A percentile compares a stretch with the other conserved stretches of the same genome.
These are phyloP conservation scores for Linhomoeus sp. DNA, from an alignment of 2,888 invertebrate genomes.

Conservation along the genomic window DNA sequence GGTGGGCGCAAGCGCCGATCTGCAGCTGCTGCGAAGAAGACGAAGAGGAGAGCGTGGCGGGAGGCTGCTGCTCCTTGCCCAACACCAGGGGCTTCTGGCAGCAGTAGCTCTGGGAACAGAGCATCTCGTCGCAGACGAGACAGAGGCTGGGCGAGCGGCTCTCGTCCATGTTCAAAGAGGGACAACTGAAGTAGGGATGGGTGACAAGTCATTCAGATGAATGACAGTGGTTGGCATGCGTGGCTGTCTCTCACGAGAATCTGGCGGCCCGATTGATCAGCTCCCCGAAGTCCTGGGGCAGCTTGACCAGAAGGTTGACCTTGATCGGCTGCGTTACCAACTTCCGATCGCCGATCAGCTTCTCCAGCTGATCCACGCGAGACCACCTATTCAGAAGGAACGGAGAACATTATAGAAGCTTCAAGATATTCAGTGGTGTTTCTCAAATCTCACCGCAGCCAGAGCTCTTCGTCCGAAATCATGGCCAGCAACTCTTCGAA, in stretches of 20 bases:
- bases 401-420: too few species aligned
- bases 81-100: constrained; percentile 46
- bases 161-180: constrained; percentile 23
- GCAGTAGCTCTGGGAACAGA: constrained; percentile 94
- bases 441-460: too few species aligned
- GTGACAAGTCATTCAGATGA: background rate
- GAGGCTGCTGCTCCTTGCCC: background rate
- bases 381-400: too few species aligned
- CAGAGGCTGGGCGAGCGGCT: constrained; percentile 92
- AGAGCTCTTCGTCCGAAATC: constrained; percentile 24
- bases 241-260: constrained; percentile 35
- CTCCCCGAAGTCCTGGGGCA: constrained; percentile 86
- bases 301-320: constrained; percentile 42
- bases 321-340: constrained; percentile 28
- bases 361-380: too few species aligned
- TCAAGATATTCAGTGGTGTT: too few species aligned
- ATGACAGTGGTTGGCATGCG: background rate
- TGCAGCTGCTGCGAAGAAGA: background rate
- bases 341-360: too few species aligned
- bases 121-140: constrained; percentile 72
- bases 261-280: constrained; percentile 79
- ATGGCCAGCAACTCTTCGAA: constrained; percentile 41
- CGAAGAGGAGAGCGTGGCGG: too few species aligned
- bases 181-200: constrained; percentile 14
- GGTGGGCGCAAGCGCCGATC: constrained; percentile 85